These are phyloP conservation scores for Marronus borbonicus DNA, from an alignment of 2,888 invertebrate genomes.

Conservation along the genomic window DNA sequence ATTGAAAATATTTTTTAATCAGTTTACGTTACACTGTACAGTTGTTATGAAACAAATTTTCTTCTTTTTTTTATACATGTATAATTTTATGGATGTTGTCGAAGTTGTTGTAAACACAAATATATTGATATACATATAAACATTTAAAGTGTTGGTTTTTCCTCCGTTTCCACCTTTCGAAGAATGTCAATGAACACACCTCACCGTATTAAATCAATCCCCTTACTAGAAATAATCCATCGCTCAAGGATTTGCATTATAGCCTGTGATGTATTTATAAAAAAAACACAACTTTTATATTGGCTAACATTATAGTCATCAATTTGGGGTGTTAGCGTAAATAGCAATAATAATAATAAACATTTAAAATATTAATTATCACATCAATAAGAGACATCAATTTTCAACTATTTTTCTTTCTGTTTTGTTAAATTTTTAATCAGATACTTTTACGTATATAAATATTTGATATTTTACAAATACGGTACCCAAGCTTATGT, in stretches of 20 bases:
- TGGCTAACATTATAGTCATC: no score
- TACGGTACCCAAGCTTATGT: no score
- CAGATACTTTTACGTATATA: no score
- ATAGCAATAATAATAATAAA: background rate
- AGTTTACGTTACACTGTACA: background rate
- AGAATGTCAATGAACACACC: no score
- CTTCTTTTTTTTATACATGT: slow-evolving; percentile 11
- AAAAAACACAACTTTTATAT: no score
- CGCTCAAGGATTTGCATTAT: background rate
- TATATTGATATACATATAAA: slow-evolving; percentile 47
- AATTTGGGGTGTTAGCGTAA: background rate
- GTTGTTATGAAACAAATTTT: slow-evolving; percentile 41
- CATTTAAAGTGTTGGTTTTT: slow-evolving; percentile 27
- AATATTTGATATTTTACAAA: no score
- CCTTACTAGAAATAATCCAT: no score
- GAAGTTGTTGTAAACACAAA: slow-evolving; percentile 52
- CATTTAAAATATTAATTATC: slow-evolving; percentile 17
- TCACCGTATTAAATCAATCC: no score
- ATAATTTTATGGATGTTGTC: slow-evolving; percentile 52
- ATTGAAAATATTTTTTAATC: no score
- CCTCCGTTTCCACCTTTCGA: no score
- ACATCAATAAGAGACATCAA: slow-evolving; percentile 4
- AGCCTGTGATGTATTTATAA: no score
- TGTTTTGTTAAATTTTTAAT: slow-evolving; percentile 4
- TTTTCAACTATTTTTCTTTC: background rate